Evolutionary conservation across 1,140 invertebrate species (phyloP).

Genomic region (Forficula auricularia): DNA sequence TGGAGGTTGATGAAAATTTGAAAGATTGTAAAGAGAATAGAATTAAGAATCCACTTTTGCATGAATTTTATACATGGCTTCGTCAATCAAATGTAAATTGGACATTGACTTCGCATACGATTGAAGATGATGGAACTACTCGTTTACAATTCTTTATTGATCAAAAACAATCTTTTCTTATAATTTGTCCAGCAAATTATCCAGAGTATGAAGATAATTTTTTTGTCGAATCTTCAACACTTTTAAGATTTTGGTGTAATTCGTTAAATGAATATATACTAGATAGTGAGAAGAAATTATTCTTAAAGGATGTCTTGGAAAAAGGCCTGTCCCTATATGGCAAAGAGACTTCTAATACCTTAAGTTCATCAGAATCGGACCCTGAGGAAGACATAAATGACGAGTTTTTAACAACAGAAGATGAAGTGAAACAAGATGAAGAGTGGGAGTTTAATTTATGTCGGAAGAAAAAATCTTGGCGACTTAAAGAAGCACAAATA

Average conservation of each 20-base stretch:
- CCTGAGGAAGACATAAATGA: conserved; percentile 6
- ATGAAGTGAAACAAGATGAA: conserved; percentile 13
- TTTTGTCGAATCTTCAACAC: conserved; percentile 19
- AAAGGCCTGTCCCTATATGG: conserved; percentile 7
- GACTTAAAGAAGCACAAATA: conserved; percentile 19
- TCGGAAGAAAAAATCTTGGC: conserved; percentile 22
- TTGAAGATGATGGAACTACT: too few relatives aligned
- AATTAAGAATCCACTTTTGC: too few relatives aligned
- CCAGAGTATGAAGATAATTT: conserved; percentile 17
- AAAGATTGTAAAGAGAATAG: neutral
- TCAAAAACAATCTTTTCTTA: conserved; percentile 1
- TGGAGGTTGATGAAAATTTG: neutral
- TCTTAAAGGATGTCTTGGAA: conserved; percentile 4
- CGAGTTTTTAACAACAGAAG: conserved; percentile 9
- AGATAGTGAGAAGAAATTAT: conserved; percentile 6
- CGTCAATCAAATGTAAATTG: too few relatives aligned
- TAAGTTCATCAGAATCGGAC: conserved; percentile 7
- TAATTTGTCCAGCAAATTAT: conserved; percentile 9
- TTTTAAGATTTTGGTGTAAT: conserved; percentile 18
- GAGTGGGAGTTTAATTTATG: conserved; percentile 21
- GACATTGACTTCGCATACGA: neutral
- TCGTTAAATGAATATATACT: conserved; percentile 20
- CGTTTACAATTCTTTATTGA: too few relatives aligned
- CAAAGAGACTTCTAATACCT: neutral
- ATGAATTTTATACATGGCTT: too few relatives aligned